Conservation (phyloP, 1,140 invertebrate genomes). For the Carcinoscorpius rotundicauda region DNA sequence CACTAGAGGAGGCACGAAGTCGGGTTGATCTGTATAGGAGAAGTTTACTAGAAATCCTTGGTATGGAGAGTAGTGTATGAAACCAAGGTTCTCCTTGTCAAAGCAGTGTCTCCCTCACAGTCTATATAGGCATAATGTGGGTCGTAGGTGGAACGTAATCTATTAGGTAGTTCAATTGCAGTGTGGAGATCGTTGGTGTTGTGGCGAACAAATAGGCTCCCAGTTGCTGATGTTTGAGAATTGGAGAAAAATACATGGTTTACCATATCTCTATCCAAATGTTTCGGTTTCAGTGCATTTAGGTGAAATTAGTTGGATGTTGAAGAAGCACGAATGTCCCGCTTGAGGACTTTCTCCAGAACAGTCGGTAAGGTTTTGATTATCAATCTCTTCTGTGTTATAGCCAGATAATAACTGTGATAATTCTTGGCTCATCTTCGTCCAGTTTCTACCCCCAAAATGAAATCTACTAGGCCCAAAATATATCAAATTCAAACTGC, state of each 20-base stretch:
- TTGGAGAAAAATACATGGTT: conserved; percentile 22
- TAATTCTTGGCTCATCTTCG: conserved; percentile 17
- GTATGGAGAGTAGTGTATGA: conserved; percentile 18
- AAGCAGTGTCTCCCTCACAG: conserved; percentile 21
- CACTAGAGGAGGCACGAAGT: conserved; percentile 21
- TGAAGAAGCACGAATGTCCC: conserved; percentile 15
- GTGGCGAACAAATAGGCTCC: conserved; percentile 15
- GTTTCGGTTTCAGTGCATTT: conserved; percentile 19
- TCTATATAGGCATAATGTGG: conserved; percentile 18
- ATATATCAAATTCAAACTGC: conserved; percentile 19
- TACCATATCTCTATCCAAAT: conserved; percentile 23
- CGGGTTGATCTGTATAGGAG: conserved; percentile 11
- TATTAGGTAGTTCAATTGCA: neutral
- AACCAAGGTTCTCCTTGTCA: conserved; percentile 21
- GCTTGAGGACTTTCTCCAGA: conserved; percentile 2
- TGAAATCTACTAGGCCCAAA: conserved; percentile 20
- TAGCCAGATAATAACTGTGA: conserved; percentile 16
- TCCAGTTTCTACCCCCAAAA: conserved; percentile 16
- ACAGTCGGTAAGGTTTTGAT: conserved; percentile 13
- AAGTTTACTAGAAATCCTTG: conserved; percentile 17
- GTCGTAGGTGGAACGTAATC: conserved; percentile 1
- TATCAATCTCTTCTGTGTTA: conserved; percentile 5
- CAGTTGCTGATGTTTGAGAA: conserved; percentile 19
- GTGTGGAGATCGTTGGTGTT: conserved; percentile 38
- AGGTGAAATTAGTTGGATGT: conserved; percentile 8